phyloP scores from a whole-genome alignment of 2,797 vertebrate species.

The Labeo calbasu region DNA sequence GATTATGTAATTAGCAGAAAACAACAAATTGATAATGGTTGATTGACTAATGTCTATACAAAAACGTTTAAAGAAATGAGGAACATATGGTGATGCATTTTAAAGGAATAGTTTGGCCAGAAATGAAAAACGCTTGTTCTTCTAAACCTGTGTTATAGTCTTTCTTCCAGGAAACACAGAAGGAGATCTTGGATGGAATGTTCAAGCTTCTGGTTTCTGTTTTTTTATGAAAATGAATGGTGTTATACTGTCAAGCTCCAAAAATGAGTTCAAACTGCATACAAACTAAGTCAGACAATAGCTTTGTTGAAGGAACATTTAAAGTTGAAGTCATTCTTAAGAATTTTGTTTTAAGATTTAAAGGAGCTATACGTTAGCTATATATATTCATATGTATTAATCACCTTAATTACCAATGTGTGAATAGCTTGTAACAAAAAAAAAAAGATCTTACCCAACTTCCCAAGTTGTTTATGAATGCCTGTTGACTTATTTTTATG shows the following conservation, averaged over 20 bases:
- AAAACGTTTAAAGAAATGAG: background rate
- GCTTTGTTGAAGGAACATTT: background rate
- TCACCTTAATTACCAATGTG: background rate
- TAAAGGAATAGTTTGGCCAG: background rate
- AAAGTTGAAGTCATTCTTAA: background rate
- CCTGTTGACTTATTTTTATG: background rate
- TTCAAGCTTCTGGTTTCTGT: slow-evolving; percentile 71
- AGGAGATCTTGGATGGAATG: background rate
- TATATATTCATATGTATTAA: background rate
- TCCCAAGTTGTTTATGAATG: background rate
- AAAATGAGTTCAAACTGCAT: background rate
- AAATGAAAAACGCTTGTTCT: background rate
- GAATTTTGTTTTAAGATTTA: background rate
- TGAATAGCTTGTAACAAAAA: background rate
- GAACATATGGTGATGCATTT: background rate
- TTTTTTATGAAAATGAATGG: slow-evolving; percentile 66
- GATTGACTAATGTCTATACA: background rate
- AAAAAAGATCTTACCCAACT: no score
- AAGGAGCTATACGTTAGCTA: background rate
- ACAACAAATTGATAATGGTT: background rate
- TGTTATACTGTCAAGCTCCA: background rate
- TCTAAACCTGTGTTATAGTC: background rate
- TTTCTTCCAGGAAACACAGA: background rate
- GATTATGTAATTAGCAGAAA: background rate
- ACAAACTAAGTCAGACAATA: background rate